phyloP scores from a whole-genome alignment of 2,113 vertebrate species.

The Epinephelus lanceolatus region DNA sequence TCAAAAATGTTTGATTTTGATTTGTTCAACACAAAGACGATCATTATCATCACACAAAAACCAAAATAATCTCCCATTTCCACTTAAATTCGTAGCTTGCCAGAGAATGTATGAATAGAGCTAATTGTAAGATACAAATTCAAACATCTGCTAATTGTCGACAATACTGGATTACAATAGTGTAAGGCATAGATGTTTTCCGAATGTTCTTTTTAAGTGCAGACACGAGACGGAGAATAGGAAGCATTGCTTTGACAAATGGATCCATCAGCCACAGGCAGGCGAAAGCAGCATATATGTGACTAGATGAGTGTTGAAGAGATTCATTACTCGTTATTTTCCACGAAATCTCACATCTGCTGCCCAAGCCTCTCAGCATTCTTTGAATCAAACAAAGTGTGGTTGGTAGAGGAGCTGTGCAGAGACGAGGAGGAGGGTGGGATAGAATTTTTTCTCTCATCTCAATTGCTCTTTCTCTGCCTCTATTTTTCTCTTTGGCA shows the following conservation, averaged over 20 bases:
- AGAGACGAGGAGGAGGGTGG: slow-evolving; percentile 21
- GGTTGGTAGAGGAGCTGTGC: slow-evolving; percentile 22
- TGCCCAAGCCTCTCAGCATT: slow-evolving; percentile 41
- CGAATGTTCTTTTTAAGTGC: slow-evolving; percentile 3
- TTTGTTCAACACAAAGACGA: slow-evolving; percentile 4
- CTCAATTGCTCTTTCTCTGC: slow-evolving; percentile 55
- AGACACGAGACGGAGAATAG: slow-evolving; percentile 10
- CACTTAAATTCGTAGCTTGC: background rate
- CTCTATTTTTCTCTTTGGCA: slow-evolving; percentile 52
- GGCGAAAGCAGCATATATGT: slow-evolving; percentile 19
- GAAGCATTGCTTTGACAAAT: slow-evolving; percentile 33
- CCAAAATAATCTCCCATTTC: background rate
- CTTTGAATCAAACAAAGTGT: slow-evolving; percentile 58
- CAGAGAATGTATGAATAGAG: background rate
- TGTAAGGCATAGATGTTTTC: background rate
- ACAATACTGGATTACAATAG: background rate
- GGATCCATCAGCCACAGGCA: slow-evolving; percentile 24
- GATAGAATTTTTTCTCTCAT: slow-evolving; percentile 40
- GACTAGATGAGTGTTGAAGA: slow-evolving; percentile 42
- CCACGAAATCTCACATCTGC: slow-evolving; percentile 61
- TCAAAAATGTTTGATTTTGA: background rate
- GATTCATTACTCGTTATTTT: slow-evolving; percentile 58
- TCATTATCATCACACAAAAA: background rate
- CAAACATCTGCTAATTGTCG: background rate
- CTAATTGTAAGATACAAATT: background rate